Evolutionary conservation across 1,140 invertebrate genomes (phyloP).

Genomic region (Nasonia longicornis): DNA sequence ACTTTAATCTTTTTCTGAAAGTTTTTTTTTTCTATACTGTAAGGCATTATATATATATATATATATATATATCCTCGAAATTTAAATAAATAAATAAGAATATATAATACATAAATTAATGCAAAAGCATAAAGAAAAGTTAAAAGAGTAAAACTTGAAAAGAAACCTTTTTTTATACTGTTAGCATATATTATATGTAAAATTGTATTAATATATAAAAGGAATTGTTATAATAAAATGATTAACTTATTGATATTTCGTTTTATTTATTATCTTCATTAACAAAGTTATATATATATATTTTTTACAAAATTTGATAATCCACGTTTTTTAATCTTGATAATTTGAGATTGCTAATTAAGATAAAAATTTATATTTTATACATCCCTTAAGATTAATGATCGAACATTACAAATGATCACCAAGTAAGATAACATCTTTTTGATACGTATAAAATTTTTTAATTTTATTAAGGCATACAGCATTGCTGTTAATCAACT

Average conservation of each 20-base stretch:
- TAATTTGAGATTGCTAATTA: conserved; percentile 21
- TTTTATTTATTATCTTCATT: conserved; percentile 33
- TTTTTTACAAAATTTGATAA: conserved; percentile 18
- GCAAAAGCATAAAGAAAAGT: background rate
- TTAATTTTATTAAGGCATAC: conserved; percentile 34
- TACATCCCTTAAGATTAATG: conserved; percentile 4
- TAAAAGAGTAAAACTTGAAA: background rate
- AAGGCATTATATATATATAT: background rate
- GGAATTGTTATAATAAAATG: conserved; percentile 6
- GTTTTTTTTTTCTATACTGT: background rate
- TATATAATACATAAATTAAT: background rate
- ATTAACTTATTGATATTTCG: background rate
- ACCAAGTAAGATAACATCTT: conserved; percentile 1
- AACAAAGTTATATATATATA: conserved; percentile 19
- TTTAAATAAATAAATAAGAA: background rate
- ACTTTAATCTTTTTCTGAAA: background rate
- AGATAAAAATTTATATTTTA: conserved; percentile 15
- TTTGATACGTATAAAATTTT: conserved; percentile 24
- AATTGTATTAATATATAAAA: background rate
- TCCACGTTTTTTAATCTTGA: background rate
- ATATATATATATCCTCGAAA: background rate
- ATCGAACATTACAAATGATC: conserved; percentile 6
- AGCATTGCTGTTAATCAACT: conserved; percentile 12
- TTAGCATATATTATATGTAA: background rate
- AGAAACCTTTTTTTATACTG: background rate